Base-by-base conservation (phyloP, 2,797 vertebrate species). In the Amphiprion clarkii region DNA sequence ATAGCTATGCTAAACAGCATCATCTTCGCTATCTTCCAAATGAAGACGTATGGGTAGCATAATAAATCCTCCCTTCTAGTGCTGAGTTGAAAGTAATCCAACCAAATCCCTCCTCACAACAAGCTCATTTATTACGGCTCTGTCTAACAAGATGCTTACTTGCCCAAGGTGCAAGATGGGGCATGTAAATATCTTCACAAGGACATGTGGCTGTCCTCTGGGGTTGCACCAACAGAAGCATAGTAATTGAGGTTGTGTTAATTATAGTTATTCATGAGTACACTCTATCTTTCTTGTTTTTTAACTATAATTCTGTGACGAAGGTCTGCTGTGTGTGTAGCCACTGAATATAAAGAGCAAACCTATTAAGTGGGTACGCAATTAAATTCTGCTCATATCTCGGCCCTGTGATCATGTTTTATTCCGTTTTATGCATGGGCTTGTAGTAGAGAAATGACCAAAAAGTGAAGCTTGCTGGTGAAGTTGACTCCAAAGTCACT, bases 11-110 rank as follows among this genome's bases (percentile, higher is more conserved):
- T 76, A 81, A 88, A 89, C 60, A 78, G 87, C 79, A 79, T 88
- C 74, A 78, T 83, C 73, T 70, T 69, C 51, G 63, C 85, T 61
- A 75, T 87, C 59, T 67, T 69, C 65, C 83, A 89, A 85, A 87
- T 82, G 69, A 83, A 89, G 88, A 85, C 12, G 31, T 83, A 86
- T 71, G 85, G 78, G 78, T 49, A 53, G 71, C 78, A 81, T 82
- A 81, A 85, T 88, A 83, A 89, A 90, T 87, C 74, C 67, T 76
- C 54, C 69, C 77, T 85, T 46, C 76, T 63, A 71, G 83, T 76
- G 81, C 85, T 58, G 68, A 85, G 71, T 84, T 88, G 79, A 93
- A 89, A 89, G 83, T 88, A 89, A 92, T 91, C 89, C 87, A 83
- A 78, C 33, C 68, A 90, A 89, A 90, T 93, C 89, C 89, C 86